Evolutionary conservation across 2,888 invertebrate species (phyloP), one percentile per base, ranked within the genome.

Genomic region (Morinoia aosen): DNA sequence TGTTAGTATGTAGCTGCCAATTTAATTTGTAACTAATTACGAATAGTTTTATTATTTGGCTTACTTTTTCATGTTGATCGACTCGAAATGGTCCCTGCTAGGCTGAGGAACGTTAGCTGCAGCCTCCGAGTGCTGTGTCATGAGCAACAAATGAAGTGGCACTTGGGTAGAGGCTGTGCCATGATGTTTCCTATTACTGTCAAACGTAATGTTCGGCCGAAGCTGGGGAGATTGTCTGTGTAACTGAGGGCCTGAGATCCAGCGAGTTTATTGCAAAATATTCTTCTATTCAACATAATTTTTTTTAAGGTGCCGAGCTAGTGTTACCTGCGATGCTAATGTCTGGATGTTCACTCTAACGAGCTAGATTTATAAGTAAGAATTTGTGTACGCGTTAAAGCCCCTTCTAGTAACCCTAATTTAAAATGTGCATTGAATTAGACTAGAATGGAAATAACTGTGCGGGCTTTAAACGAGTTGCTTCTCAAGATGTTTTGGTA

Each of bases 391-490:
- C 76, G 76, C 76, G 25, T 76, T 76, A 76, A 76, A 25, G 33
- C 76, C 76, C 76, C 25, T 16, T 76, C 25, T 10, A 76, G 76
- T 76, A 76, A 76, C 76, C 76, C 76, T 76, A 76, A 76, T 76
- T 33, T 76, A 76, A 76, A 76, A 76, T 76, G 76, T 76, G 76
- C 76, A 76, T 76, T 76, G 76, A 76, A 76, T 76, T 76, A 76
- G 33, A 76, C 25, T 76, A 76, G 76, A 76, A 76, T 76, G 76
- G 25, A 76, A 76, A 33, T 76, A 33, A 76, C 76, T 76, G 76
- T 76, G 76, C 76, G 76, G 76, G 76, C 19, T 76, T 33, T 76
- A 14, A 76, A 19, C 76, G 25, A 76, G 76, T 33, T 76, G 33
- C 76, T 16, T 76, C 76, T 76, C 76, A 76, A 76, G 33, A 76